phyloP scores from a whole-genome alignment of 2,113 vertebrate species.

The Corydoras maculifer region DNA sequence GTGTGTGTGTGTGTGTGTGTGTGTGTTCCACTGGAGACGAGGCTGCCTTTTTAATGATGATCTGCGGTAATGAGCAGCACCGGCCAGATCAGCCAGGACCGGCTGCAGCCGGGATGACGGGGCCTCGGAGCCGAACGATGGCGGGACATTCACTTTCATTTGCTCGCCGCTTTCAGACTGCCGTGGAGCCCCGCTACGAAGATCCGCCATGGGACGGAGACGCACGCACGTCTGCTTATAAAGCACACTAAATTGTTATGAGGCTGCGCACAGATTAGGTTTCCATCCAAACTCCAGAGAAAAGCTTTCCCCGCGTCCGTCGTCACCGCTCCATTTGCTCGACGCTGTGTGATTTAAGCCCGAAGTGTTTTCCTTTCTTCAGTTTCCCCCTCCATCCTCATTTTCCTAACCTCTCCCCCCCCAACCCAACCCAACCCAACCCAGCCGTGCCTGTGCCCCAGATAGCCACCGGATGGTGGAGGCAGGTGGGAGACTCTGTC shows the following conservation, averaged over 20 bases:
- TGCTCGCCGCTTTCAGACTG: constrained; percentile 8
- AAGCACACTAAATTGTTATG: constrained; percentile 7
- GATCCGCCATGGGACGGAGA: not conserved
- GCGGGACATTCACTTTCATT: constrained; percentile 17
- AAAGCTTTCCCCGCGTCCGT: not conserved
- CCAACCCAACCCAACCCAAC: no score
- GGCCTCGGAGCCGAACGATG: constrained; percentile 23
- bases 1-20: not conserved
- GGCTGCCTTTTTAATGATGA: constrained; percentile 26
- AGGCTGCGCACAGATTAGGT: not conserved
- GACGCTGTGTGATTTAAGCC: constrained; percentile 9
- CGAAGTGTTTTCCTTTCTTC: constrained; percentile 14
- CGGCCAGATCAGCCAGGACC: constrained; percentile 34
- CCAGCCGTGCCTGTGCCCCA: not conserved
- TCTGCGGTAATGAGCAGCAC: constrained; percentile 36
- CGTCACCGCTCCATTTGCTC: not conserved
- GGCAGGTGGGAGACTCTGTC: constrained; percentile 19
- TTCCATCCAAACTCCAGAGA: not conserved
- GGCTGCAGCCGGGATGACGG: constrained; percentile 5
- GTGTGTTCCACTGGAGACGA: constrained; percentile 28
- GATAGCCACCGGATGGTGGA: constrained; percentile 5
- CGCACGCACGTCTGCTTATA: not conserved
- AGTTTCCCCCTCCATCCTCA: not conserved
- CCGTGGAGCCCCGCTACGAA: not conserved
- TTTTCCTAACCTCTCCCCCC: not conserved